Conservation (phyloP, 2,888 invertebrate species). For the Heliconius charithonia region DNA sequence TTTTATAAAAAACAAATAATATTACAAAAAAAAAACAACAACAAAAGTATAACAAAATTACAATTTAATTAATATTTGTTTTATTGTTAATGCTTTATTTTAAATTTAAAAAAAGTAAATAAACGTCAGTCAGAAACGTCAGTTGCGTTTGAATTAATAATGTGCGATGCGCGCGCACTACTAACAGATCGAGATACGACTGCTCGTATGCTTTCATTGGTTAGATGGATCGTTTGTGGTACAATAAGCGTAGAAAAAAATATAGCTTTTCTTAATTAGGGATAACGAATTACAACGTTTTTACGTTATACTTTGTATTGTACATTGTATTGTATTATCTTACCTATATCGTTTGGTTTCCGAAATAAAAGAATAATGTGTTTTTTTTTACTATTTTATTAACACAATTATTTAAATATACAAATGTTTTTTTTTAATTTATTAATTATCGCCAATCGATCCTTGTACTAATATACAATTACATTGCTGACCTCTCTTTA, state of each 20-base stretch:
- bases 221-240: slow-evolving; percentile 49
- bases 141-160: slow-evolving; percentile 34
- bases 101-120: not conserved
- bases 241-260: slow-evolving; percentile 54
- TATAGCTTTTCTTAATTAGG: no score
- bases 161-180: slow-evolving; percentile 55
- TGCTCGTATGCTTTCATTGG: slow-evolving; percentile 64
- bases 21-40: not conserved
- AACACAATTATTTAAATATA: no score
- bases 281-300: no score
- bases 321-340: no score
- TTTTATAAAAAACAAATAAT: slow-evolving; percentile 9
- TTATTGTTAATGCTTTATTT: not conserved
- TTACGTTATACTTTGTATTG: not conserved
- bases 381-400: no score
- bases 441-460: no score
- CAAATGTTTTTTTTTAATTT: no score
- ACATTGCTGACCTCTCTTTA: no score
- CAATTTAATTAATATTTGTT: not conserved
- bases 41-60: not conserved
- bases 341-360: no score
- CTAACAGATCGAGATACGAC: slow-evolving; percentile 61
- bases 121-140: slow-evolving; percentile 31
- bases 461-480: no score
- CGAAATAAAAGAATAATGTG: no score